Base-by-base conservation (phyloP, 2,113 vertebrate genomes). In the Pimephales promelas region DNA sequence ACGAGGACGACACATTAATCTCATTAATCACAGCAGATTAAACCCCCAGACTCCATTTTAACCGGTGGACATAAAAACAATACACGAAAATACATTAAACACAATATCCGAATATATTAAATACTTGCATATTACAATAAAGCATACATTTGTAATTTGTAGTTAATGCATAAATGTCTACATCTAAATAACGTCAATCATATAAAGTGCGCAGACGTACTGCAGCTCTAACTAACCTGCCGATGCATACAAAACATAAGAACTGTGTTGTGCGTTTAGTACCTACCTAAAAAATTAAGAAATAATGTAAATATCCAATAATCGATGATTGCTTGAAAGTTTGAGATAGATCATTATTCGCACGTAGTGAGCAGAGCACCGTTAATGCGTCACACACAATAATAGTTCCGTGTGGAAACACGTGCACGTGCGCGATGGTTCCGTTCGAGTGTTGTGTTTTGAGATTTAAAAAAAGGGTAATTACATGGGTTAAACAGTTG, bases 381-480 rank as follows among this genome's bases (percentile, higher is more conserved):
- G 45, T 56, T 20, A 22, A 83, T 43, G 28, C 62, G 40, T 34
- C 13, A 4, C 52, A 26, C 84, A 83, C 81, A 80, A 88, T 83
- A 88, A 88, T 47, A 88, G 62, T 16, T 54, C 84, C 86, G 86
- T 36, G 59, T 57, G 84, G 76, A 83, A 86, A 88, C 84, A n/a
- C 18, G 0, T 28, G 2, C 13, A 14, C 5, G 14, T 3, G 11
- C 0, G 2, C 31, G 2, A 20, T 28, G 22, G 83, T 85, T 81
- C 73, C 83, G 76, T 22, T 10, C 0, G 0, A 20, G 1, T 31
- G 7, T 20, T 31, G 18, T 0, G 11, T 5, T 40, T 40, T 40
- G 10, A 45, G 45, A 45, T 13, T 13, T 3, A 3, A 11, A 11
- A 11, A 11, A 47, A 13, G 13, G 45, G 11, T 13, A 11, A 47